A percentile compares a stretch with the other conserved stretches of the same genome.
These are phyloP conservation scores for Sarcophaga caerulescens DNA, from an alignment of 2,888 invertebrate species.

Conservation along the genomic window DNA sequence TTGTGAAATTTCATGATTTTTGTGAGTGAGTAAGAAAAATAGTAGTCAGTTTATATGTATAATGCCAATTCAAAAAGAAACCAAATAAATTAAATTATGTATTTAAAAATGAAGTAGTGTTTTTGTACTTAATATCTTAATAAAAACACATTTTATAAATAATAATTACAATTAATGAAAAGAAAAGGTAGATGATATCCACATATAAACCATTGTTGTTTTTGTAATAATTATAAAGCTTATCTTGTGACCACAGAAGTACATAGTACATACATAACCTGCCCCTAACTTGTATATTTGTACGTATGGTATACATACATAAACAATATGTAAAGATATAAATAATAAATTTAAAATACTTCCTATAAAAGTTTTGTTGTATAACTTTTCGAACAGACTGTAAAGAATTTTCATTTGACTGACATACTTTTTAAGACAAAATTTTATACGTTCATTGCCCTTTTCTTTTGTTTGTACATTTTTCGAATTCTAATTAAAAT, in stretches of 20 bases:
- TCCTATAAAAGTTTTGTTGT: no score
- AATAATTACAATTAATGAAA: no score
- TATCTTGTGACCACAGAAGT: not conserved
- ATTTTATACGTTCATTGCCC: slow-evolving; percentile 8
- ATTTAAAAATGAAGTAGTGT: no score
- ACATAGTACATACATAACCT: not conserved
- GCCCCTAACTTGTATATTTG: not conserved
- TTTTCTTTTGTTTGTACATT: not conserved
- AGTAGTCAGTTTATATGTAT: no score
- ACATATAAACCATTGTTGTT: no score
- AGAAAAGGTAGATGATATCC: no score
- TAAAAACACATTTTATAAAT: no score
- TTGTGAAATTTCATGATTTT: no score
- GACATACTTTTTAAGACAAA: slow-evolving; percentile 2
- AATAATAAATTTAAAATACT: not conserved
- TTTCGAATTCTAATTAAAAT: not conserved
- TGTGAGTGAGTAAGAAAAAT: no score
- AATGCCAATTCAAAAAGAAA: no score
- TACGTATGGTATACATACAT: not conserved
- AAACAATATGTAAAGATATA: not conserved
- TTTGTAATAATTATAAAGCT: not conserved
- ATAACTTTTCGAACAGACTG: not conserved
- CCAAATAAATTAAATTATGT: no score
- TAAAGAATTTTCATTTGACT: slow-evolving; percentile 25
- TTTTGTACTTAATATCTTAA: no score